Evolutionary conservation across 2,113 vertebrate species (phyloP).

Genomic region (Mesembrinibis cayennensis): DNA sequence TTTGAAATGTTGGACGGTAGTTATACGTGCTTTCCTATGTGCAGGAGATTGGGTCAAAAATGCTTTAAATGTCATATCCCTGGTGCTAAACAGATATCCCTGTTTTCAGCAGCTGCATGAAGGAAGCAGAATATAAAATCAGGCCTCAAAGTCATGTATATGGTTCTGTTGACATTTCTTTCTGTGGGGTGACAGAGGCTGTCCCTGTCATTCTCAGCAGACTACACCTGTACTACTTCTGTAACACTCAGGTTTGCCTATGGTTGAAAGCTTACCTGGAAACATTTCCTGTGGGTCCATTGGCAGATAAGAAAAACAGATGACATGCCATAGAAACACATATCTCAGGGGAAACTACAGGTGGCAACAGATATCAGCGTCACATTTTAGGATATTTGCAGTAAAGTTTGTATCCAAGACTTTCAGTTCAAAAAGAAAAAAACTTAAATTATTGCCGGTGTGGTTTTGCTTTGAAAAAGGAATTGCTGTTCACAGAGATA

Average conservation of each 20-base stretch:
- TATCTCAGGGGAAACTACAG: slow-evolving; percentile 8
- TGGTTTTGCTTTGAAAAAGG: slow-evolving; percentile 8
- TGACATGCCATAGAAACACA: background rate
- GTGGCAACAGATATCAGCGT: background rate
- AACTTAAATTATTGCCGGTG: background rate
- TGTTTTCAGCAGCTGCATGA: slow-evolving; percentile 33
- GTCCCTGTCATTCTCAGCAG: slow-evolving; percentile 11
- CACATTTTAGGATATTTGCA: background rate
- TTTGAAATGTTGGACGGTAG: background rate
- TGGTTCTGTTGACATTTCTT: slow-evolving; percentile 48
- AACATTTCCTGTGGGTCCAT: slow-evolving; percentile 20
- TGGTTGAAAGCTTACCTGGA: slow-evolving; percentile 21
- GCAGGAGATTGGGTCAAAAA: slow-evolving; percentile 48
- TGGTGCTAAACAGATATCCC: slow-evolving; percentile 47
- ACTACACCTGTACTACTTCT: slow-evolving; percentile 52
- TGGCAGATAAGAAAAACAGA: background rate
- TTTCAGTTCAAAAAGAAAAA: background rate
- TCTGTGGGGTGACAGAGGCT: slow-evolving; percentile 1
- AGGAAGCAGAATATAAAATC: slow-evolving; percentile 39
- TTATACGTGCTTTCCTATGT: slow-evolving; percentile 15
- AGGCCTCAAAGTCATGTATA: slow-evolving; percentile 21
- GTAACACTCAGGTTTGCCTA: background rate
- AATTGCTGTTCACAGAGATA: slow-evolving; percentile 20
- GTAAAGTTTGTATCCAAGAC: background rate
- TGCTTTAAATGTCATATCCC: slow-evolving; percentile 50